Percentiles rank a stretch among this genome's conserved stretches.
These are phyloP conservation scores for Coptodon bakossiorum DNA, from an alignment of 2,113 vertebrate genomes.

Conservation along the genomic window DNA sequence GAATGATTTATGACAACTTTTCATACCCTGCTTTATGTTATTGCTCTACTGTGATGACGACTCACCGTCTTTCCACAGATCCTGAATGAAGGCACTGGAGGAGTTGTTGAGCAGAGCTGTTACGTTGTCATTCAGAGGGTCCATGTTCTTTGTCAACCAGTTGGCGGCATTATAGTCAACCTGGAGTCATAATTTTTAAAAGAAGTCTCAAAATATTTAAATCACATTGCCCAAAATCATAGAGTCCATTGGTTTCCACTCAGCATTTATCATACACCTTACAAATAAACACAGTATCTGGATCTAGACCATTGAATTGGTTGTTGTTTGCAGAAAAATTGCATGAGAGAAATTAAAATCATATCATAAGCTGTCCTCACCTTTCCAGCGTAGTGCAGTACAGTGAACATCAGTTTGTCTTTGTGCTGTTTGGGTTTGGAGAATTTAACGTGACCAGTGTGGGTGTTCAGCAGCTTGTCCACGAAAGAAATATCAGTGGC, in stretches of 20 bases:
- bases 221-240: not conserved
- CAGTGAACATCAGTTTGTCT: conserved; percentile 87
- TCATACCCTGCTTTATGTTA: not conserved
- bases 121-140: conserved; percentile 92
- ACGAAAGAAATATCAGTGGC: conserved; percentile 90
- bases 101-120: conserved; percentile 87
- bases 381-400: conserved; percentile 94
- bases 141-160: conserved; percentile 98
- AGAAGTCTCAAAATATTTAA: not conserved
- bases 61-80: conserved; percentile 93
- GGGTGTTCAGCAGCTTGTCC: conserved; percentile 85
- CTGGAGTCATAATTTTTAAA: conserved; percentile 50
- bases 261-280: rapidly evolving
- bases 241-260: rapidly evolving
- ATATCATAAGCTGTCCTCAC: conserved; percentile 38
- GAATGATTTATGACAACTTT: not conserved
- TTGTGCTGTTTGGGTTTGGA: conserved; percentile 91
- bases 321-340: not conserved
- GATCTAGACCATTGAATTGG: not conserved
- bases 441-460: conserved; percentile 86
- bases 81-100: conserved; percentile 87
- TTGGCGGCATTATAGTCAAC: conserved; percentile 86
- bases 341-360: not conserved
- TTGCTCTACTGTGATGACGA: not conserved
- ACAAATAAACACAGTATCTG: not conserved